Evolutionary conservation across 1,140 invertebrate genomes (phyloP), one percentile per base, ranked within the genome.

Genomic region (Eriocheir sinensis): DNA sequence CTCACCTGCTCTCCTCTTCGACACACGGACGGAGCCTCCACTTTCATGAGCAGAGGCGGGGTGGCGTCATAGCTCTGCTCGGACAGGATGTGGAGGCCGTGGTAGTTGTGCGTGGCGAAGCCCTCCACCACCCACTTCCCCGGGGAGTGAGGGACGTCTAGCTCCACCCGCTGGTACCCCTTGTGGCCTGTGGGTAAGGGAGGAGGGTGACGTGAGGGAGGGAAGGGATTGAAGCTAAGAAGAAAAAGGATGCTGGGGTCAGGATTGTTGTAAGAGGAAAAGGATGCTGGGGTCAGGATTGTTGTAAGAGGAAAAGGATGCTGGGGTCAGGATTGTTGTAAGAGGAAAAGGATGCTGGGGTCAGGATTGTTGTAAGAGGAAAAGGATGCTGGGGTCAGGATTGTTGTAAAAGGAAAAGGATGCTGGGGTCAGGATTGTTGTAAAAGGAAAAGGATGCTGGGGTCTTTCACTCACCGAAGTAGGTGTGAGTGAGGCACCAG

Each of bases 401-500:
- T 21, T 60, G 53, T 9, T 60, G 53, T 60, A 3, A 21, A 21
- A 27, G 9, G 53, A 21, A 60, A 60, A 27, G 53, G 8, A 21
- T 60, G 21, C 27, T n/a, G n/a, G 53, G 53, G 15, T 60, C 53
- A 60, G 53, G 21, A 21, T 21, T 60, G 44, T 60, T 21, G 6
- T 9, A 21, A 60, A 27, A 3, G 53, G 17, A 21, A 21, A 60
- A 3, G 17, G 40, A 41, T 15, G 0, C 21, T 27, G 1, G 27
- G 44, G 15, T n/a, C 27, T 2, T 17, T 1, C 9, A 91, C 94
- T 80, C 12, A 95, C 94, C 96, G 81, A 97, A 96, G 36, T 96
- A 96, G 72, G 96, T 96, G 79, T 96, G 96, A 27, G 95, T 95
- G 97, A 97, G 97, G 4, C 96, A 97, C 96, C 97, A 97, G 95